Percentiles rank a stretch among this genome's conserved stretches.
Conservation (phyloP, 2,113 vertebrate genomes). For the Chauna torquata region DNA sequence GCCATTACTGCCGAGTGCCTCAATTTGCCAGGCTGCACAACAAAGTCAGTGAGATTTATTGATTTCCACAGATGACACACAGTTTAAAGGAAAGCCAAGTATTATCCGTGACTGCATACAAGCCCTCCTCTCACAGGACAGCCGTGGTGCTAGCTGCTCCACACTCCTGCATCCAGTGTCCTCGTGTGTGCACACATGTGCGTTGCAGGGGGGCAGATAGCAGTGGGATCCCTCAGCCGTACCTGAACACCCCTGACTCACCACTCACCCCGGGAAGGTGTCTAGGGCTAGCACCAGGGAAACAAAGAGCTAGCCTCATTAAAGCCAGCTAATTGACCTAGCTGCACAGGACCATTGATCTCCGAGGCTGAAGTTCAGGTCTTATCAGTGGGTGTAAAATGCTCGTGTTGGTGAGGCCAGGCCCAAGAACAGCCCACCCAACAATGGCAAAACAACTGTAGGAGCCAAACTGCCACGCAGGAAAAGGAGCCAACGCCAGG, state of each 20-base stretch:
- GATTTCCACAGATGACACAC: background rate
- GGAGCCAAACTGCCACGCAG: background rate
- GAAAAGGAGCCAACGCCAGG: background rate
- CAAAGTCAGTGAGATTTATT: background rate
- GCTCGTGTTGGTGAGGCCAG: background rate
- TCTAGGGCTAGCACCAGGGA: background rate
- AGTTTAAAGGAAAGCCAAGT: background rate
- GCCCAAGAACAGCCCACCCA: background rate
- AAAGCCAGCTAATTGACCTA: background rate
- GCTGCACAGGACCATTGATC: background rate
- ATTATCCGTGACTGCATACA: background rate
- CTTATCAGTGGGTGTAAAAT: background rate
- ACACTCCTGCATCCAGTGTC: background rate
- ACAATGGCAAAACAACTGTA: background rate
- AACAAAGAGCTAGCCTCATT: background rate
- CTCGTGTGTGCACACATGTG: rapidly evolving
- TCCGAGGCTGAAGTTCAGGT: background rate
- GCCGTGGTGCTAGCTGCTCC: background rate
- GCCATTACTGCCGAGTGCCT: rapidly evolving
- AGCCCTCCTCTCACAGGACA: background rate
- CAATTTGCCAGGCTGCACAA: background rate
- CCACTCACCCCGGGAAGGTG: rapidly evolving
- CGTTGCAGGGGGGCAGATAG: rapidly evolving
- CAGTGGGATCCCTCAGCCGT: background rate
- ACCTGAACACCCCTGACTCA: background rate